phyloP scores from a whole-genome alignment of 1,140 invertebrate genomes.

The Helicoverpa zea region DNA sequence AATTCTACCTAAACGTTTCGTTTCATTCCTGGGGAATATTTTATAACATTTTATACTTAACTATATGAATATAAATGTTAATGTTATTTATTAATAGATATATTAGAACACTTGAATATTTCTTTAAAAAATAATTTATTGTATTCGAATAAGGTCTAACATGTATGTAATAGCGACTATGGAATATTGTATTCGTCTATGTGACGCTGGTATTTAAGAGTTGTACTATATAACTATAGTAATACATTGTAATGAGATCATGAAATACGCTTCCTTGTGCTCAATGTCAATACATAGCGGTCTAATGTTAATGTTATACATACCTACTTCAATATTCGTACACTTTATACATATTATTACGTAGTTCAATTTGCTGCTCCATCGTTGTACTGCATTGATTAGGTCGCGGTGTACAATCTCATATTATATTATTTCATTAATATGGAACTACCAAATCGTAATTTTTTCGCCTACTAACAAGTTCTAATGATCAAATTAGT shows the following conservation, averaged over 20 bases:
- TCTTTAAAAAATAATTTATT: slow-evolving; percentile 70
- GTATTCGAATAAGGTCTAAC: slow-evolving; percentile 78
- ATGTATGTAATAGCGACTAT: slow-evolving; percentile 69
- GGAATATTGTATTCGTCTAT: slow-evolving; percentile 79
- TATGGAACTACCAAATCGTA: slow-evolving; percentile 62
- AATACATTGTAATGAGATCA: slow-evolving; percentile 63
- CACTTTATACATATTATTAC: slow-evolving; percentile 49
- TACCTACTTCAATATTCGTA: slow-evolving; percentile 62
- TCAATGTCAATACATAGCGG: slow-evolving; percentile 84
- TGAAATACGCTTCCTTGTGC: slow-evolving; percentile 83
- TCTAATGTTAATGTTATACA: slow-evolving; percentile 71
- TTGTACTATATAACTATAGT: slow-evolving; percentile 55
- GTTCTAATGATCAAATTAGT: slow-evolving; percentile 60
- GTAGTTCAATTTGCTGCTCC: slow-evolving; percentile 55
- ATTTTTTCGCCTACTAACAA: slow-evolving; percentile 64
- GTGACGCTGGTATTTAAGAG: slow-evolving; percentile 80
- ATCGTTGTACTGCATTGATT: slow-evolving; percentile 55
- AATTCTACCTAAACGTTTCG: slow-evolving; percentile 52
- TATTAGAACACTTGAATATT: slow-evolving; percentile 67
- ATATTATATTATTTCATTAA: slow-evolving; percentile 63
- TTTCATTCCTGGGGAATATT: slow-evolving; percentile 62
- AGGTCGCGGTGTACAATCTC: slow-evolving; percentile 80
- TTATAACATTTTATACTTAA: slow-evolving; percentile 63
- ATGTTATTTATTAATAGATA: slow-evolving; percentile 57
- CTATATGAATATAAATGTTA: slow-evolving; percentile 55